These are phyloP conservation scores for Sarcophaga bullata DNA, from an alignment of 1,140 invertebrate genomes.

Conservation along the genomic window DNA sequence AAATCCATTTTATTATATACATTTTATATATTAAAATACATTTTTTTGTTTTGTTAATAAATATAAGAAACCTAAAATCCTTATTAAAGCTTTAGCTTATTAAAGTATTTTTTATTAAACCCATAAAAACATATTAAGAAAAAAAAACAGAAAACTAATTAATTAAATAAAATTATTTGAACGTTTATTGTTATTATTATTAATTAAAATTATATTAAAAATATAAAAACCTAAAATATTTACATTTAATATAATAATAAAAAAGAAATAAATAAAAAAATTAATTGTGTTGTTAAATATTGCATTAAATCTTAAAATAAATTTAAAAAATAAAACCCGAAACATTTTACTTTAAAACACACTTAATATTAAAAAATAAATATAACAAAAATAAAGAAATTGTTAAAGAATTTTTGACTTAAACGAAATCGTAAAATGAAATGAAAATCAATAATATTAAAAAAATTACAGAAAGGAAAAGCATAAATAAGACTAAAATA, in stretches of 20 bases:
- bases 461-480: slow-evolving; percentile 40
- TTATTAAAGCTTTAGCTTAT: slow-evolving; percentile 32
- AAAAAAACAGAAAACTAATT: neutral
- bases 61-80: neutral
- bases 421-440: slow-evolving; percentile 18
- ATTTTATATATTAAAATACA: neutral
- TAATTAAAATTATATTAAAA: slow-evolving; percentile 19
- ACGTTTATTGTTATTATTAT: neutral
- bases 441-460: slow-evolving; percentile 33
- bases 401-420: slow-evolving; percentile 38
- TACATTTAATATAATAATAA: slow-evolving; percentile 26
- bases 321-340: slow-evolving; percentile 41
- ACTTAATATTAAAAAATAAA: slow-evolving; percentile 18
- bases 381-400: slow-evolving; percentile 16
- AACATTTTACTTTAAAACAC: neutral
- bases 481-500: slow-evolving; percentile 29
- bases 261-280: slow-evolving; percentile 41
- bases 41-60: neutral
- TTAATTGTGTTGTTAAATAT: slow-evolving; percentile 59
- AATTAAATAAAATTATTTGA: neutral
- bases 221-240: neutral
- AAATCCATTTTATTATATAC: neutral
- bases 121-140: neutral
- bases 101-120: neutral
- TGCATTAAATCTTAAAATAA: slow-evolving; percentile 54